These are phyloP conservation scores for Dioctria linearis DNA, from an alignment of 2,888 invertebrate species.

Conservation along the genomic window DNA sequence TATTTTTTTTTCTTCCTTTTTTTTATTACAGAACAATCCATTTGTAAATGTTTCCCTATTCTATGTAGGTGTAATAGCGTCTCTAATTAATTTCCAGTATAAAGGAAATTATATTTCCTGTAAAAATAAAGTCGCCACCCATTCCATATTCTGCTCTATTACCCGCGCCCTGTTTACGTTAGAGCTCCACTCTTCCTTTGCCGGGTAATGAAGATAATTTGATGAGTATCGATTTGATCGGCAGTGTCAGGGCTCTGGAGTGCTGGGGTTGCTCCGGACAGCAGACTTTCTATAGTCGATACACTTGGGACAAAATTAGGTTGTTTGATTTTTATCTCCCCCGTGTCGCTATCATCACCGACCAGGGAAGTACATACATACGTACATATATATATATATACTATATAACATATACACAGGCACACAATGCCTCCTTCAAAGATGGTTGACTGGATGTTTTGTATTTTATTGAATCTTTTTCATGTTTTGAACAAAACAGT, in stretches of 20 bases:
- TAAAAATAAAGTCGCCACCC: conserved; percentile 54
- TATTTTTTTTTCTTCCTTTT: neutral
- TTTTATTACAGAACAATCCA: conserved; percentile 17
- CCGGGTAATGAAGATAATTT: conserved; percentile 58
- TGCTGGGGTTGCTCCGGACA: conserved; percentile 45
- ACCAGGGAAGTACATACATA: neutral
- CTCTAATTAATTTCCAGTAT: conserved; percentile 58
- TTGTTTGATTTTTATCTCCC: conserved; percentile 53
- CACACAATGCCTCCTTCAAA: conserved; percentile 29
- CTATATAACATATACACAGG: neutral
- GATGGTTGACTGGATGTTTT: conserved; percentile 38
- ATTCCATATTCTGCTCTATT: conserved; percentile 26
- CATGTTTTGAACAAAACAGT: conserved; percentile 39
- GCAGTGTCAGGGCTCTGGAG: conserved; percentile 45
- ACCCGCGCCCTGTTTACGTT: conserved; percentile 45
- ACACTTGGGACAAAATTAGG: conserved; percentile 53
- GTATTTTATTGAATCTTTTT: conserved; percentile 39
- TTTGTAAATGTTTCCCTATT: conserved; percentile 14
- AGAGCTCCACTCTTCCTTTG: conserved; percentile 20
- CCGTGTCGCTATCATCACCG: neutral
- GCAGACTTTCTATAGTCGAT: conserved; percentile 29
- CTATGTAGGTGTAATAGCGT: conserved; percentile 49
- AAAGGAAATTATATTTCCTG: conserved; percentile 58
- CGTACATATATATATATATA: neutral
- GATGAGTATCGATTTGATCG: conserved; percentile 59